Conservation (phyloP, 2,888 invertebrate genomes). For the Idaea dimidiata region DNA sequence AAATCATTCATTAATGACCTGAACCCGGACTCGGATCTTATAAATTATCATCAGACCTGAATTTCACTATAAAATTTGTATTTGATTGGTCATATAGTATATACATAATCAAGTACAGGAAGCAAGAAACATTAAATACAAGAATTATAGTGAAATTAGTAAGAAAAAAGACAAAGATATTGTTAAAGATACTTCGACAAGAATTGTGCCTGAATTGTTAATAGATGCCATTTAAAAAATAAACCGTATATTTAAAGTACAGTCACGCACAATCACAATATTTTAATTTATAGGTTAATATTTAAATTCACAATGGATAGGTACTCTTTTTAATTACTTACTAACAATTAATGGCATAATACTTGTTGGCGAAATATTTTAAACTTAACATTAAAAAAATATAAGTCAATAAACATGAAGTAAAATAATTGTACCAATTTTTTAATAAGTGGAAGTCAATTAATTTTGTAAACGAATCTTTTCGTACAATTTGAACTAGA, state of each 20-base stretch:
- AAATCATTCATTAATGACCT: not conserved
- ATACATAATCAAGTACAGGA: too few relatives aligned
- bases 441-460: constrained; percentile 16
- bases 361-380: not conserved
- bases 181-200: not conserved
- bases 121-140: too few relatives aligned
- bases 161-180: too few relatives aligned
- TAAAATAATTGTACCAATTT: constrained; percentile 5
- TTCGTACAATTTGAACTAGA: constrained; percentile 27
- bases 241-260: not conserved
- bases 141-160: too few relatives aligned
- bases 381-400: not conserved
- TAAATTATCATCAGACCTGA: not conserved
- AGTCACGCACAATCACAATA: not conserved
- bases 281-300: not conserved
- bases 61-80: too few relatives aligned
- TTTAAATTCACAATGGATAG: not conserved
- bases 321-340: too few relatives aligned
- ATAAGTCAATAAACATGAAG: not conserved
- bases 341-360: not conserved
- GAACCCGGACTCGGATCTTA: too few relatives aligned
- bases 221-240: not conserved
- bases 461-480: constrained; percentile 15
- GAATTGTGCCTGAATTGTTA: not conserved
- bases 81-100: too few relatives aligned